Evolutionary conservation across 2,888 invertebrate genomes (phyloP), one percentile per base, ranked within the genome.

Genomic region (Nemurella pictetii): DNA sequence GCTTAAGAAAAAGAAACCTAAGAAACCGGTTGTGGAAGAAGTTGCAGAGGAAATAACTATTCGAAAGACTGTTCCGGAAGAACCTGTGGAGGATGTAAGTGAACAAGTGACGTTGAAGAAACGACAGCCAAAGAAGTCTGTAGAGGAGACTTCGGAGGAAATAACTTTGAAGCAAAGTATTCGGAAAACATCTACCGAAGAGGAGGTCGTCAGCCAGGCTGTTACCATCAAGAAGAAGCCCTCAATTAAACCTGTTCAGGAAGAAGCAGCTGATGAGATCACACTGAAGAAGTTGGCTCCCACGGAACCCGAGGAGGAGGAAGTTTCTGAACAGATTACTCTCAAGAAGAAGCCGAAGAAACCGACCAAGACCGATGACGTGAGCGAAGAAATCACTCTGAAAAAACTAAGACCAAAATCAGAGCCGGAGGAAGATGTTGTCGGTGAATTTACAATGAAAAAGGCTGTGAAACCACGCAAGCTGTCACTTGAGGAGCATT

Each of bases 231-330:
- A 85, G 0, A 89, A 88, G 84, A 89, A 88, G 20, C 72, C 82
- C 7, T 28, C 86, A 83, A 88, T 87, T 85, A 88, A 88, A 81
- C 32, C 81, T 85, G 25, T 85, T 83, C 75, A 78, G 28, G 83
- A 85, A 29, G 87, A 87, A 30, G 87, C 87, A 86, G 92, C 93
- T 80, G 93, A 94, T 89, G 94, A 94, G 89, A 92, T 95, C 29
- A 96, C 95, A 0, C 92, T 96, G 27, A 95, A 95, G 89, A 95
- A 95, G 89, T 90, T 95, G 26, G 94, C 94, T 87, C 93, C 94
- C 2, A 82, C 85, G 29, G 84, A 85, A 85, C 74, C 83, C 27
- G 28, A 75, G 3, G 26, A 25, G 29, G 89, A 89, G 84, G 89
- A 89, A 73, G 86, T 88, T 7, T 87, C 90, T 27, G 92, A 92